Base-by-base conservation (phyloP, 2,888 invertebrate species). In the Phaonia tiefii region DNA sequence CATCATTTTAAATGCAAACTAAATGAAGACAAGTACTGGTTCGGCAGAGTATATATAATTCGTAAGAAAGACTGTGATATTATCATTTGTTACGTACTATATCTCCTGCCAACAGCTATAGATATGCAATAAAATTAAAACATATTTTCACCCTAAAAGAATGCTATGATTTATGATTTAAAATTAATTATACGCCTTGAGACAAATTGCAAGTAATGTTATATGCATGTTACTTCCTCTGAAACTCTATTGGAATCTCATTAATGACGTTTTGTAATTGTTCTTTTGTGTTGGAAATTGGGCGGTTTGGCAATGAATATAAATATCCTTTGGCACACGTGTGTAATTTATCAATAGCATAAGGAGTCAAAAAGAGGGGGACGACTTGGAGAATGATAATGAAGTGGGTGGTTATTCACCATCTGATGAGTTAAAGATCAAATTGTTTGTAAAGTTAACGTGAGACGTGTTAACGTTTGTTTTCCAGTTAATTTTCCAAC, bases 381-480 rank as follows among this genome's bases (percentile, higher is more conserved):
- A 31, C 31, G 4, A 31, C 4, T 31, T 3, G 31, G 3, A 8
- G 39, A 71, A 20, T 37, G 39, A 11, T 8, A 11, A 39, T 60
- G 60, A 17, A 2, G 37, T 37, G 58, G 31, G 37, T 31, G 42
- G 15, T 42, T 54, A 11, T 51, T 72, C 22, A 63, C 10, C 15
- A 15, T n/a, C 60, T 39, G 60, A 60, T 69, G 67, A 56, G 11
- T 54, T 56, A 42, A 70, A 65, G 65, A 79, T 67, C 67, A 72
- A 75, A 75, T 79, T 77, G 54, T 63, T 75, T 58, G 75, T 75
- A 56, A 78, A 78, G 75, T 75, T 17, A 75, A 78, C 60, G 67
- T 75, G 67, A 46, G 26, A 77, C 66, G 70, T 77, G 77, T 77
- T 70, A 77, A 71, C 65, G 65, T 39, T 46, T 65, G 65, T 58